Evolutionary conservation across 2,888 invertebrate species (phyloP).

Genomic region (Suillia variegata): DNA sequence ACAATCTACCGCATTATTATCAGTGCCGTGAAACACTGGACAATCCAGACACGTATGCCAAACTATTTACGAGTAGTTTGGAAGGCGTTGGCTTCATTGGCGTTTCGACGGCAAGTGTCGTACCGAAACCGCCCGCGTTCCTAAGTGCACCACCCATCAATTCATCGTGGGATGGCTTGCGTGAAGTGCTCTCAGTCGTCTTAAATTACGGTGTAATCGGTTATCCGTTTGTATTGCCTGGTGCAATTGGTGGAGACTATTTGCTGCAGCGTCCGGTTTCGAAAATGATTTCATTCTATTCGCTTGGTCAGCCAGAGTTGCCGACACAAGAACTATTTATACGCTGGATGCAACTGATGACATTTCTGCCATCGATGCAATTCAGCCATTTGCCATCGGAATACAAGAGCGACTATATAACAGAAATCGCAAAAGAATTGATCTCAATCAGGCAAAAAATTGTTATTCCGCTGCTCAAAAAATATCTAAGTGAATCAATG

Average conservation of each 20-base stretch:
- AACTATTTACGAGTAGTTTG: constrained; percentile 65
- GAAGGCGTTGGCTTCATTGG: constrained; percentile 71
- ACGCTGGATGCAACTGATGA: constrained; percentile 88
- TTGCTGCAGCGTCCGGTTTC: constrained; percentile 64
- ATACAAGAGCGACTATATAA: constrained; percentile 78
- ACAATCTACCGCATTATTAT: constrained; percentile 86
- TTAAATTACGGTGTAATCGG: constrained; percentile 88
- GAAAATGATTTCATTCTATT: constrained; percentile 63
- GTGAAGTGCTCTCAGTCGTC: constrained; percentile 83
- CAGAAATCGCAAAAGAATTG: constrained; percentile 77
- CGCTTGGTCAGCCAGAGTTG: constrained; percentile 65
- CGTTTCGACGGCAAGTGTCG: constrained; percentile 79
- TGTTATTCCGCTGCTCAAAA: constrained; percentile 77
- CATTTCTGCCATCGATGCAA: constrained; percentile 90
- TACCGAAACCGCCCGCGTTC: constrained; percentile 85
- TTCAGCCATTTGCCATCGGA: constrained; percentile 89
- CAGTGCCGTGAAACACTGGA: constrained; percentile 74
- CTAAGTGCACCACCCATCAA: constrained; percentile 84
- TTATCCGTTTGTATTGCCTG: constrained; percentile 91
- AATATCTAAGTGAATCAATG: constrained; percentile 77
- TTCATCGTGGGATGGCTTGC: constrained; percentile 86
- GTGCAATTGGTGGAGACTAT: constrained; percentile 91
- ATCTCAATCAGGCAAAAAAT: constrained; percentile 75
- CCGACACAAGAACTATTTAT: constrained; percentile 84
- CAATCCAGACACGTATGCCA: constrained; percentile 85